Evolutionary conservation across 2,797 vertebrate species (phyloP), one percentile per base, ranked within the genome.

Genomic region (Liasis olivaceus): DNA sequence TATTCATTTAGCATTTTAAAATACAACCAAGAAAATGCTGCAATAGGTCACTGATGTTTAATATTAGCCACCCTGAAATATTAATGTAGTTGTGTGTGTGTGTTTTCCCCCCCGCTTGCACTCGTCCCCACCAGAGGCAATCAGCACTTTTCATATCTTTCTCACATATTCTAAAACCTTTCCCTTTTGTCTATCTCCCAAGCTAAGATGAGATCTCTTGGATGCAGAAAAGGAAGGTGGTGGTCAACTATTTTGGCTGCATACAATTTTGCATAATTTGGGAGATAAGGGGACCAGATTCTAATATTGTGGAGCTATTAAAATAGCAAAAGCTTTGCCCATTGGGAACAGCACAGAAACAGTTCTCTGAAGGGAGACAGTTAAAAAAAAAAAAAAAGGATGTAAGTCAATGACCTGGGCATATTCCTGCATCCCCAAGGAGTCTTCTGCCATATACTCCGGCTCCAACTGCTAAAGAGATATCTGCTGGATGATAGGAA

Each of bases 391-490:
- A 77, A 42, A 42, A 42, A 3, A 42, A 42, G 42, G 42, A 42
- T 36, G 36, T 77, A 42, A 77, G 42, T 77, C 72, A 77, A 77
- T 77, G 72, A 42, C 7, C 31, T 7, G 5, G n/a, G 36, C 66
- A 72, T 31, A 72, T 72, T 36, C 66, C 14, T 36, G 17, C 17
- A 17, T 77, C 42, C 36, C 36, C 36, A 47, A 81, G 36, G 72
- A 47, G 20, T 81, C 42, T 47, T 81, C 72, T 47, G 36, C 20
- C 72, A 77, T 77, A 77, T 8, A n/a, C 92, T 91, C 89, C 62
- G 92, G 93, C 94, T 95, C 93, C 93, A 87, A 92, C 36, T 51
- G 88, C 91, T 90, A 91, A 95, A 95, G 92, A 92, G 87, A 84
- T 85, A 90, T 64, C 91, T 0, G 4, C 26, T 4, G n/a, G 47